Evolutionary conservation across 1,140 invertebrate species (phyloP), one percentile per base, ranked within the genome.

Genomic region (Hylaeus volcanicus): DNA sequence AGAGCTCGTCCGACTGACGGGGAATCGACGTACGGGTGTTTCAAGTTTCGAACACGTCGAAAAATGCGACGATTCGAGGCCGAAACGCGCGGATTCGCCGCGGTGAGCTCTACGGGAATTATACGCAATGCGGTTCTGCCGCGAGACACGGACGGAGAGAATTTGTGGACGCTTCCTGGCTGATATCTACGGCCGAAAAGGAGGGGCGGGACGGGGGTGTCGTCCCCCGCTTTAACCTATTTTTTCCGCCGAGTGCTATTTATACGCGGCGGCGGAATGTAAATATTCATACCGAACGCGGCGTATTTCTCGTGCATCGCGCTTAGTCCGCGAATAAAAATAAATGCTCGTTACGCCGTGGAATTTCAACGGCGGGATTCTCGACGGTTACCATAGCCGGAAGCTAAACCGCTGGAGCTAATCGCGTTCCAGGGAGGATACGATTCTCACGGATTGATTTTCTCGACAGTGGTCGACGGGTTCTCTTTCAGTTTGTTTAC

Each of bases 81-180:
- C 26, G 79, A 69, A 58, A 66, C 51, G n/a, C n/a, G 26, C 55
- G 65, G 26, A 53, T 37, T 11, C 8, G 39, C 15, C 3, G 26
- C 8, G 14, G 9, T 45, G 14, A 41, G 14, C n/a, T 60, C 53
- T 11, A 51, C 14, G 51, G 61, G 77, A 83, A 60, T 86, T 86
- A 83, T 83, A 83, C 85, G 84, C 85, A 83, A 83, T 86, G 84
- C 84, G 81, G 84, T 81, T 65, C 74, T 70, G 61, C 56, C 69
- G 53, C 69, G 78, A 63, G 73, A 86, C 83, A 64, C 70, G 65
- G 61, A 41, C 45, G 15, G 11, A 37, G 12, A 12, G 74, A 77
- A 86, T 86, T 86, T 80, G 68, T 70, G 81, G 61, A 85, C 80
- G 68, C 55, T 77, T 69, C 60, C 72, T 26, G 64, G 79, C 51